A percentile compares a stretch with the other conserved stretches of the same genome.
phyloP scores from a whole-genome alignment of 2,797 vertebrate genomes.

The Scyliorhinus canicula region DNA sequence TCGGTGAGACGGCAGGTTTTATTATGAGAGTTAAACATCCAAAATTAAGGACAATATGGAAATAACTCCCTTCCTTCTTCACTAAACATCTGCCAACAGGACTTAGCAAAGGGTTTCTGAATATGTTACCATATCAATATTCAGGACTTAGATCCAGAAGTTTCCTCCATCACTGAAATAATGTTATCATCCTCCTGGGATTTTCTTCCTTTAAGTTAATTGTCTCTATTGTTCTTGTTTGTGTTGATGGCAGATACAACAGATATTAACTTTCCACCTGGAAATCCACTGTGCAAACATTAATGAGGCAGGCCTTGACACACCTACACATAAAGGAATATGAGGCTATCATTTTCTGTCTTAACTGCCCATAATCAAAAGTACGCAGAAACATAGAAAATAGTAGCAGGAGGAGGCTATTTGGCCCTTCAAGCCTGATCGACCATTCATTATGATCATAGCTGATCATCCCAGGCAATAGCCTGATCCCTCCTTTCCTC shows the following conservation, averaged over 20 bases:
- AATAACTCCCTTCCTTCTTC: not conserved
- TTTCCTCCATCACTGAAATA: not conserved
- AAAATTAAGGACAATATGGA: not conserved
- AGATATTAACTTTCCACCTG: not conserved
- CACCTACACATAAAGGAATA: not conserved
- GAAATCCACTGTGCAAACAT: not conserved
- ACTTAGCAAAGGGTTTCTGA: not conserved
- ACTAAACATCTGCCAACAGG: not conserved
- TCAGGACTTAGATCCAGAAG: not conserved
- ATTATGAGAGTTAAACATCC: slow-evolving; percentile 11
- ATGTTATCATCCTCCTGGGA: not conserved
- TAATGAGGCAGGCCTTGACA: not conserved
- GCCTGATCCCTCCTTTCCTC: too few relatives aligned
- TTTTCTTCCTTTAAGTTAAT: not conserved
- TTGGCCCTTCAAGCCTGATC: too few relatives aligned
- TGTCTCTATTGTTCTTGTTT: not conserved
- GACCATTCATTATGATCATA: too few relatives aligned
- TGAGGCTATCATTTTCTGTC: not conserved
- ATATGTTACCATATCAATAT: not conserved
- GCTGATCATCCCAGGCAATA: too few relatives aligned
- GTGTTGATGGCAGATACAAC: not conserved
- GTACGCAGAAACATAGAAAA: too few relatives aligned
- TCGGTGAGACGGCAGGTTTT: not conserved
- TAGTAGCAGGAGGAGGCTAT: too few relatives aligned
- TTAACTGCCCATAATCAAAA: not conserved